Conservation (phyloP, 2,113 vertebrate genomes). For the Archilochus colubris region DNA sequence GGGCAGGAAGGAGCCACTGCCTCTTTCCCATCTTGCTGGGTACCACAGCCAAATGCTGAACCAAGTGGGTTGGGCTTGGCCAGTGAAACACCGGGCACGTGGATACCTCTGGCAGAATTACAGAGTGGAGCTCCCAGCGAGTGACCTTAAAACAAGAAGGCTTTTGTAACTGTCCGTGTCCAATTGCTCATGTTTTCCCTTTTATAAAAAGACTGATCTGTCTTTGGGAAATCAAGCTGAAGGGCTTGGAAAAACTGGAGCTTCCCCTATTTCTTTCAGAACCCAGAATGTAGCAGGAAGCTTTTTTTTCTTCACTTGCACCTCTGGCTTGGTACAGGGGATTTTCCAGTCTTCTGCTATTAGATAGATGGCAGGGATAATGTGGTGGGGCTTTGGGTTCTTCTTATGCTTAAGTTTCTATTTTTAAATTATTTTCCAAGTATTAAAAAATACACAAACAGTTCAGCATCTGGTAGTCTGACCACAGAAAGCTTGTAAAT, state of each 20-base stretch:
- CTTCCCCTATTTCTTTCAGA: not conserved
- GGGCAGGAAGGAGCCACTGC: conserved; percentile 13
- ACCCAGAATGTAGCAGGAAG: not conserved
- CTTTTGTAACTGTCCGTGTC: not conserved
- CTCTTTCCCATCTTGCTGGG: not conserved
- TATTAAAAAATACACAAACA: not conserved
- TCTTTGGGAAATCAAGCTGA: not conserved
- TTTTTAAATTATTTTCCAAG: not conserved
- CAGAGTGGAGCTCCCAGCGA: fast-evolving
- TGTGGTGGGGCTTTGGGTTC: not conserved
- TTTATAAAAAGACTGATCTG: not conserved
- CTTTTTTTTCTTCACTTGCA: not conserved
- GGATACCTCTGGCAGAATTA: not conserved
- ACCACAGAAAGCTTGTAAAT: not conserved
- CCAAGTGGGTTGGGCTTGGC: not conserved
- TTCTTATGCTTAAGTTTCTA: not conserved
- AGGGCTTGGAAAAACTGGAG: not conserved
- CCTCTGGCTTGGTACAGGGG: not conserved
- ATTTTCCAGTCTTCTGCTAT: not conserved
- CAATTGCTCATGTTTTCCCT: not conserved
- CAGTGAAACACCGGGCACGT: fast-evolving
- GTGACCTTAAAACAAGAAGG: not conserved
- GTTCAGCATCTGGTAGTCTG: not conserved
- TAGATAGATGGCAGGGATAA: not conserved
- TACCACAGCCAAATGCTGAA: not conserved